Percentiles rank a stretch among this genome's conserved stretches.
Evolutionary conservation across 2,888 invertebrate species (phyloP).

Genomic region (Hylaea fasciaria): DNA sequence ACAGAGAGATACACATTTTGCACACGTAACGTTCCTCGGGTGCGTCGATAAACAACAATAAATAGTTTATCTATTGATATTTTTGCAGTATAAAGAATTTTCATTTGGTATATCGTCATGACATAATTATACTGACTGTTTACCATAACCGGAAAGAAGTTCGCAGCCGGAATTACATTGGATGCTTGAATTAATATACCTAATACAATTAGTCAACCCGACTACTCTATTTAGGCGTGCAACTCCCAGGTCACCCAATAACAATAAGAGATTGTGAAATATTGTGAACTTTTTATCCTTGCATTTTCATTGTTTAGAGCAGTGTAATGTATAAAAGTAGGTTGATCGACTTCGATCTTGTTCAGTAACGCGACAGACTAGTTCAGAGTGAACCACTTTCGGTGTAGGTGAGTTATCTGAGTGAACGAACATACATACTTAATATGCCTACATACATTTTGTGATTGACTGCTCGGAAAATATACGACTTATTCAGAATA

Average conservation of each 20-base stretch:
- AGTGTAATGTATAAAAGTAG: slow-evolving; percentile 56
- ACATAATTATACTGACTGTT: neutral
- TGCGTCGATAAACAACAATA: no score
- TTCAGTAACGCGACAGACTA: slow-evolving; percentile 44
- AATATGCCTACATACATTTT: neutral
- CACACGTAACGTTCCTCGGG: no score
- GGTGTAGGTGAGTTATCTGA: neutral
- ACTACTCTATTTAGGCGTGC: slow-evolving; percentile 29
- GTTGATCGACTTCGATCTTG: slow-evolving; percentile 41
- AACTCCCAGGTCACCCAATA: slow-evolving; percentile 43
- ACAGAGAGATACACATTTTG: no score
- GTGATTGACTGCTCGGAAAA: no score
- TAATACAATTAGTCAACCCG: slow-evolving; percentile 20
- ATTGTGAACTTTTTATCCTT: slow-evolving; percentile 50
- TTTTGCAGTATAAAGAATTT: no score
- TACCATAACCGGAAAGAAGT: neutral
- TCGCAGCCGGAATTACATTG: neutral
- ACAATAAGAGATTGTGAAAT: slow-evolving; percentile 62
- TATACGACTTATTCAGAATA: no score
- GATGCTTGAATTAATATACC: neutral
- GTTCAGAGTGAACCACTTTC: slow-evolving; percentile 12
- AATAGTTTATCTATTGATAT: no score
- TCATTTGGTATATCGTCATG: no score
- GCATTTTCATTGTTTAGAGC: slow-evolving; percentile 52
- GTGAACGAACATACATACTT: neutral